Percentiles rank a stretch among this genome's conserved stretches.
Conservation (phyloP, 1,140 invertebrate species). For the Tenebrio molitor region DNA sequence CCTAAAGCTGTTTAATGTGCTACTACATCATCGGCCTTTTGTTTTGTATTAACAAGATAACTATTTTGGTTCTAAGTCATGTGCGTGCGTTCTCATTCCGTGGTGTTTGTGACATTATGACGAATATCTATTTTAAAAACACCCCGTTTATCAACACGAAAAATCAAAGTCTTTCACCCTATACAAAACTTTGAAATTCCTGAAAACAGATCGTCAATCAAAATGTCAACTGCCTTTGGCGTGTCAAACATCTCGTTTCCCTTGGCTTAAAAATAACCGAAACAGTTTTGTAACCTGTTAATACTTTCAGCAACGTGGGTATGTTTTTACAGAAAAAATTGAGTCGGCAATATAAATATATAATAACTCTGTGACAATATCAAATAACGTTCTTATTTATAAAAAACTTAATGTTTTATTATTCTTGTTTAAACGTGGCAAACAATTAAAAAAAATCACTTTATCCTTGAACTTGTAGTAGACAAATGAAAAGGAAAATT, state of each 20-base stretch:
- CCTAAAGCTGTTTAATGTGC: no score
- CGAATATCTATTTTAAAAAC: constrained; percentile 45
- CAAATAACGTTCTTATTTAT: no score
- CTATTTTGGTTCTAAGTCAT: constrained; percentile 17
- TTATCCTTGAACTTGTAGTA: no score
- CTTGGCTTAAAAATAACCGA: constrained; percentile 31
- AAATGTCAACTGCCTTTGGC: constrained; percentile 54
- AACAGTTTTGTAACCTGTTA: constrained; percentile 47
- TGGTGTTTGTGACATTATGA: constrained; percentile 43
- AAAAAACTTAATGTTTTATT: no score
- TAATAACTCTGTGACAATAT: no score
- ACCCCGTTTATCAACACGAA: constrained; percentile 43
- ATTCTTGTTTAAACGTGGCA: no score
- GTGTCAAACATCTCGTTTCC: constrained; percentile 49
- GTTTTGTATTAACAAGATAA: not conserved
- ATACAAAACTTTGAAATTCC: constrained; percentile 52
- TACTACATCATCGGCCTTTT: not conserved
- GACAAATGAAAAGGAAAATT: no score
- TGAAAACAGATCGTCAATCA: constrained; percentile 58
- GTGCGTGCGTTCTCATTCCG: constrained; percentile 23
- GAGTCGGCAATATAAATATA: no score
- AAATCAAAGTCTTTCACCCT: constrained; percentile 41
- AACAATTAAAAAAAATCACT: no score
- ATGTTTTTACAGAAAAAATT: not conserved
- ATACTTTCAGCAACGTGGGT: not conserved